phyloP scores from a whole-genome alignment of 2,797 vertebrate genomes.

The Bradypodion pumilum region DNA sequence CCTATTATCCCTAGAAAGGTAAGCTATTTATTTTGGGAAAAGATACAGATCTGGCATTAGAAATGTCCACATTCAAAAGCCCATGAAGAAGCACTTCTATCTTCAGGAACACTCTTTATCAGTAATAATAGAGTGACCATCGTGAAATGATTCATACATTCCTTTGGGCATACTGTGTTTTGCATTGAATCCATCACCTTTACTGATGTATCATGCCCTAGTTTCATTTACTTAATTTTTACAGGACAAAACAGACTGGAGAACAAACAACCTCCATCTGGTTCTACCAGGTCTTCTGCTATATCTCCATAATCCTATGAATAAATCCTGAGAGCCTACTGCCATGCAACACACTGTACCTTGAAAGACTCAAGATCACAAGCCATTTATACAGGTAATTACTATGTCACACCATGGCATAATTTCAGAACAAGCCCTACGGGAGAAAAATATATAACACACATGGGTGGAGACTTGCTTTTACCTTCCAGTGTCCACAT shows the following conservation, averaged over 20 bases:
- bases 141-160: background rate
- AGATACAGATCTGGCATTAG: background rate
- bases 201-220: background rate
- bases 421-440: constrained; percentile 71
- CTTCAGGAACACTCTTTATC: background rate
- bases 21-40: background rate
- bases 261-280: background rate
- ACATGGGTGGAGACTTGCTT: constrained; percentile 8
- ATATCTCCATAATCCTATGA: background rate
- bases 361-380: constrained; percentile 34
- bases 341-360: background rate
- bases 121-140: background rate
- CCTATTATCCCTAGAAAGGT: background rate
- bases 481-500: background rate
- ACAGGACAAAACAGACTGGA: background rate
- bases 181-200: background rate
- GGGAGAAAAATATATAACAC: constrained; percentile 55
- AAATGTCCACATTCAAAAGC: background rate
- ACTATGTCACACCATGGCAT: constrained; percentile 56
- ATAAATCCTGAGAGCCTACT: background rate
- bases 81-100: background rate
- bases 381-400: constrained; percentile 57
- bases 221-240: background rate
- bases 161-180: background rate
- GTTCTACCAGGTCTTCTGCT: background rate